Percentiles rank a stretch among this genome's conserved stretches.
Evolutionary conservation across 2,888 invertebrate species (phyloP).

Genomic region (Mechanitis mazaeus): DNA sequence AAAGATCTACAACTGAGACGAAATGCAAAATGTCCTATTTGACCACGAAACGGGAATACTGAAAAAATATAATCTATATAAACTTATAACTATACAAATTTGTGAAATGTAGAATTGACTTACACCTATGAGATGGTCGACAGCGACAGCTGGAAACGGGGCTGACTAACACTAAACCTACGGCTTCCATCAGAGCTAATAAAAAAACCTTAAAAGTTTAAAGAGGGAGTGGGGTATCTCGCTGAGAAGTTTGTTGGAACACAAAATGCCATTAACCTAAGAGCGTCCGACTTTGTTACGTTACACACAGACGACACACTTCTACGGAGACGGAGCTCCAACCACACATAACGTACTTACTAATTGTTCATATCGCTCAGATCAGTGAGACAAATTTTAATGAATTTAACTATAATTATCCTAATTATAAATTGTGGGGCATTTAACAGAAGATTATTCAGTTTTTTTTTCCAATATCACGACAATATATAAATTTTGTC

Average conservation of each 20-base stretch:
- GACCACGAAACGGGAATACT: conserved; percentile 14
- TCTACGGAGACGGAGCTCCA: conserved; percentile 15
- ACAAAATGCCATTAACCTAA: conserved; percentile 68
- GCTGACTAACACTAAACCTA: conserved; percentile 46
- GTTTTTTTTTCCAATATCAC: too few relatives aligned
- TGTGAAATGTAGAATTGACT: conserved; percentile 56
- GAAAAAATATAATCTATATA: conserved; percentile 18
- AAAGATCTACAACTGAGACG: conserved; percentile 16
- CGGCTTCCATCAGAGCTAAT: conserved; percentile 25
- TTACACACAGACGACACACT: conserved; percentile 39
- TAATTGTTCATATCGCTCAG: conserved; percentile 26
- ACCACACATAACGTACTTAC: conserved; percentile 5
- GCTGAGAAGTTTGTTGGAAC: conserved; percentile 70
- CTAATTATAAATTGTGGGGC: too few relatives aligned
- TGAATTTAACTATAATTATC: too few relatives aligned
- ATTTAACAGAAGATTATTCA: too few relatives aligned
- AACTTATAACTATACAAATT: conserved; percentile 45
- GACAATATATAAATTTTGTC: conserved; percentile 13
- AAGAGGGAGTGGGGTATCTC: conserved; percentile 45
- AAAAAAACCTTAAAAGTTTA: conserved; percentile 33
- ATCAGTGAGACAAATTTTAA: conserved; percentile 47
- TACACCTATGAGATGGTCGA: conserved; percentile 55
- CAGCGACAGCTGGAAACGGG: conserved; percentile 39
- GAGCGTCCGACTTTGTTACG: conserved; percentile 54
- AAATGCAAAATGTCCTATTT: conserved; percentile 22